Base-by-base conservation (phyloP, 2,888 invertebrate genomes). In the Eupithecia subfuscata region DNA sequence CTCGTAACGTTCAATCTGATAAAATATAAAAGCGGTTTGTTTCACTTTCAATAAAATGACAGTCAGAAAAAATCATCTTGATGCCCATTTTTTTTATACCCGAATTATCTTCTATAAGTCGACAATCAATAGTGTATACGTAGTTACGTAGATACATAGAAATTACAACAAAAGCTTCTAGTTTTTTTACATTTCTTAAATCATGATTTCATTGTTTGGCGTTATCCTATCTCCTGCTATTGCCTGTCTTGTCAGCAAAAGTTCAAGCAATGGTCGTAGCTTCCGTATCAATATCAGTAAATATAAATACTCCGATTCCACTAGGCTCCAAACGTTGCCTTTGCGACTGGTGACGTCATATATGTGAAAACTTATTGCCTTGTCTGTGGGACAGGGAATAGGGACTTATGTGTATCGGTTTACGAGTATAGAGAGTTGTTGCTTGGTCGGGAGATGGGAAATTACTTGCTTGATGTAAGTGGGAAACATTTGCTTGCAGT, bases 281-380 rank as follows among this genome's bases (percentile, higher is more conserved):
- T 84, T 84, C 22, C 12, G 86, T 90, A 90, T 90, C 91, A 88
- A 92, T 91, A 91, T 85, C 89, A 86, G 90, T 89, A 90, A 90
- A 89, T 90, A 88, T 83, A 86, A 77, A 84, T 65, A 40, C 40
- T 37, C n/a, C 37, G 37, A 85, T 86, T 86, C 85, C 85, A 83
- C 84, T 82, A 83, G 40, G 48, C 67, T 76, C 67, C 45, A 83
- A 86, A 85, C 81, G 83, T 82, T 80, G 83, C 84, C 81, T 84
- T 80, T 69, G 83, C 81, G 72, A 64, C 60, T 71, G 69, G 75
- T 74, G 43, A 69, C 56, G 64, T 73, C 70, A 60, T 72, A 30
- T 76, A 69, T 74, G 70, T 71, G 37, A 72, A 43, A 25, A 9
- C 30, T 68, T 82, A 79, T 78, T 64, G 56, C 4, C 3, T 65